These are phyloP conservation scores for Akabosia matsudoensis DNA, from an alignment of 1,140 invertebrate species.

Conservation along the genomic window DNA sequence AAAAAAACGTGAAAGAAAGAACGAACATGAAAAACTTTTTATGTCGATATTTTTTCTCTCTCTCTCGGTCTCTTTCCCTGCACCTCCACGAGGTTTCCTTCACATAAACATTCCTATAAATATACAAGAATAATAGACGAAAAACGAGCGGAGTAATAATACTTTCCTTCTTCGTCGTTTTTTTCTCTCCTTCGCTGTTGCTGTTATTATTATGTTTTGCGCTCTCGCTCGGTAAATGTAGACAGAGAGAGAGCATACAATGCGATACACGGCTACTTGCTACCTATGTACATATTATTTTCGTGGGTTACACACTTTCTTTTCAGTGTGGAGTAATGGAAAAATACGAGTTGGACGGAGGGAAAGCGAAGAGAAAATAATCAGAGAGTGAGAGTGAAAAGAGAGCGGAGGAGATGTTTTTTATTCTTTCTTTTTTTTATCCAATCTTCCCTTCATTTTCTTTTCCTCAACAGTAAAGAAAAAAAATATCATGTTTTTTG, in stretches of 20 bases:
- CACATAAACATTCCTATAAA: not conserved
- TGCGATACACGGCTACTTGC: not conserved
- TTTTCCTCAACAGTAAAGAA: no score
- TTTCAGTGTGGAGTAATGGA: not conserved
- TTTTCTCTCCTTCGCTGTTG: not conserved
- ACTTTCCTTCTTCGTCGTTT: not conserved
- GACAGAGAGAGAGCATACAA: no score
- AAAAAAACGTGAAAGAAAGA: no score
- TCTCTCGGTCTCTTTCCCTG: not conserved
- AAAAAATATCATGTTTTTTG: no score
- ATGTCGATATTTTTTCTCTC: constrained; percentile 4
- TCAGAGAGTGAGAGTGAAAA: not conserved
- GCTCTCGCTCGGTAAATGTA: not conserved
- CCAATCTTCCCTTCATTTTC: no score
- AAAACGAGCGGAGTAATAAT: not conserved
- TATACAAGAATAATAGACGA: not conserved
- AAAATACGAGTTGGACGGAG: not conserved
- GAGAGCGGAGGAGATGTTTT: no score
- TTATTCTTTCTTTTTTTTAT: no score
- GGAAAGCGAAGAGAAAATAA: not conserved
- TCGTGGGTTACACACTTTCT: no score
- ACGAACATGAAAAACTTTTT: not conserved
- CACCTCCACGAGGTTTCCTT: not conserved
- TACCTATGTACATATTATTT: not conserved
- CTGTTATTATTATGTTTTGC: not conserved